These are phyloP conservation scores for Zoanthus sociatus DNA, from an alignment of 92 coral and sea anemone species.

Conservation along the genomic window DNA sequence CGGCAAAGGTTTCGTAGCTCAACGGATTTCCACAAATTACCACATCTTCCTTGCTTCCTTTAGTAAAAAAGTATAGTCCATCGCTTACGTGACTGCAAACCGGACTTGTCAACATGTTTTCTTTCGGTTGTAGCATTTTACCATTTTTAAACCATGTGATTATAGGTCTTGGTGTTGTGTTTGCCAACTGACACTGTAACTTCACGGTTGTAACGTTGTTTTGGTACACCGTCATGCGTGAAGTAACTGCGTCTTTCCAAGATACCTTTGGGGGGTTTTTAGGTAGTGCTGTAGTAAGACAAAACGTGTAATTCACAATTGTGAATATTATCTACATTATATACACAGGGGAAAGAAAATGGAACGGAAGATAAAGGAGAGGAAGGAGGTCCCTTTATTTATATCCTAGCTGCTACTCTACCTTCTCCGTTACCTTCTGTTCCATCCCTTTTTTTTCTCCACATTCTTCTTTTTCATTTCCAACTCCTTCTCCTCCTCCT, in stretches of 20 bases:
- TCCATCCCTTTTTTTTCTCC: too few relatives aligned
- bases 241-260: conserved; percentile 22
- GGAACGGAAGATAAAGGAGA: too few relatives aligned
- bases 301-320: neutral
- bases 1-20: conserved; percentile 20
- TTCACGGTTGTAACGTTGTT: conserved; percentile 9
- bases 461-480: too few relatives aligned
- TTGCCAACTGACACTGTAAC: conserved; percentile 7
- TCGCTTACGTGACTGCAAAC: conserved; percentile 5
- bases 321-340: neutral
- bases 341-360: too few relatives aligned
- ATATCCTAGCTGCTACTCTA: too few relatives aligned
- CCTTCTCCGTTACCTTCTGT: too few relatives aligned
- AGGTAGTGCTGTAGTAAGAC: neutral
- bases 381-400: too few relatives aligned
- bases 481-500: neutral
- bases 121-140: neutral
- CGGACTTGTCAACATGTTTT: neutral
- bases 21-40: conserved; percentile 26
- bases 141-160: conserved; percentile 27
- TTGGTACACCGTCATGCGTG: conserved; percentile 24
- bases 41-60: conserved; percentile 26
- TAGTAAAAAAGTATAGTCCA: conserved; percentile 27
- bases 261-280: conserved; percentile 19
- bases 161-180: neutral